Conservation (phyloP, 1,140 invertebrate genomes). For the Bombus waltoni region DNA sequence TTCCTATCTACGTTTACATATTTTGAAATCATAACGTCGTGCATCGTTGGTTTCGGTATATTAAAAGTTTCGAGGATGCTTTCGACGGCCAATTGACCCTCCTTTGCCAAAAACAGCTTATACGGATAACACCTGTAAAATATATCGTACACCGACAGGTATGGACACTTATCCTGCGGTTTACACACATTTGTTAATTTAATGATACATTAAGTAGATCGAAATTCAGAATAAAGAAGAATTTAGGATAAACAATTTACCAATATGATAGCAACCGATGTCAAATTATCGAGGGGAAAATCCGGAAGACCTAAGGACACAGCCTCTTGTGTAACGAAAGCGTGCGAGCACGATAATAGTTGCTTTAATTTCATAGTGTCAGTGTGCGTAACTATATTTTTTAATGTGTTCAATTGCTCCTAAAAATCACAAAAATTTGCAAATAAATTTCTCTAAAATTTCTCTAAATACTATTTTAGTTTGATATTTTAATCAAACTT, state of each 20-base stretch:
- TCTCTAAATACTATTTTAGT: neutral
- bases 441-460: too few species aligned
- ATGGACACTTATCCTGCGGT: conserved; percentile 88
- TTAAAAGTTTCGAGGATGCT: conserved; percentile 86
- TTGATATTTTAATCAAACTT: neutral
- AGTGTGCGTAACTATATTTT: conserved; percentile 83
- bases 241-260: conserved; percentile 82
- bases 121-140: conserved; percentile 93
- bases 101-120: conserved; percentile 88
- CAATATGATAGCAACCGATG: conserved; percentile 87
- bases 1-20: conserved; percentile 34
- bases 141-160: conserved; percentile 85
- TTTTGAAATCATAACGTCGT: neutral
- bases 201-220: neutral
- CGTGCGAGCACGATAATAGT: conserved; percentile 89
- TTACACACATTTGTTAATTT: conserved; percentile 22
- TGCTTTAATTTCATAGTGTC: conserved; percentile 85
- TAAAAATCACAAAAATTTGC: conserved; percentile 61
- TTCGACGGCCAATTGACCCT: conserved; percentile 88
- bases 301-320: conserved; percentile 90
- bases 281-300: conserved; percentile 94
- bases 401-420: conserved; percentile 85
- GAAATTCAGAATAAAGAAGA: neutral
- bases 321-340: conserved; percentile 89
- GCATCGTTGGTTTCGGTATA: conserved; percentile 72